Percentiles rank a stretch among this genome's conserved stretches.
phyloP scores from a whole-genome alignment of 2,888 invertebrate genomes.

The Tricholauxania praeusta region DNA sequence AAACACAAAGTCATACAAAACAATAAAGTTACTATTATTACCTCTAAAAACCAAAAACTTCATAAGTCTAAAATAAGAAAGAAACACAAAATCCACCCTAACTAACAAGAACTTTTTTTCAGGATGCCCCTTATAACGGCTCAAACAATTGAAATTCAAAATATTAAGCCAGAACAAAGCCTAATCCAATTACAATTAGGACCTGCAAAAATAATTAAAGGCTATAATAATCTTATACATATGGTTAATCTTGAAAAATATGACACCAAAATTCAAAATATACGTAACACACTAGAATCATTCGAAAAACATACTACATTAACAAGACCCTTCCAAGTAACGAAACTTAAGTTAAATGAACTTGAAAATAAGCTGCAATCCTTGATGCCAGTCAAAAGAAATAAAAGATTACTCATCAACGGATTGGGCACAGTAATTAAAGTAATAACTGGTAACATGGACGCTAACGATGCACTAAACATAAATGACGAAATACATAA shows the following conservation, averaged over 20 bases:
- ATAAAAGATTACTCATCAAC: constrained; percentile 39
- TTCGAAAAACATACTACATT: background rate
- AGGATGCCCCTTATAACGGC: background rate
- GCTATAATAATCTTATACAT: background rate
- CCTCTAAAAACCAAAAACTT: constrained; percentile 41
- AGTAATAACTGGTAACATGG: constrained; percentile 45
- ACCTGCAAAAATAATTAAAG: background rate
- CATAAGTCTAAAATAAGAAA: constrained; percentile 40
- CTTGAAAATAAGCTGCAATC: constrained; percentile 28
- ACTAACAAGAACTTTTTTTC: background rate
- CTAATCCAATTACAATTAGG: background rate
- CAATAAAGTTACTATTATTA: constrained; percentile 35
- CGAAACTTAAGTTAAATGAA: constrained; percentile 37
- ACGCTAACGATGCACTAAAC: constrained; percentile 31
- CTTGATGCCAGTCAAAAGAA: constrained; percentile 27
- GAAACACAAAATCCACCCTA: background rate
- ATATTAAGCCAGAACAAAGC: background rate
- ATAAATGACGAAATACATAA: constrained; percentile 12
- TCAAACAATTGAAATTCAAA: constrained; percentile 13
- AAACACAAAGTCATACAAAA: constrained; percentile 37
- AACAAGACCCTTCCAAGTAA: constrained; percentile 17
- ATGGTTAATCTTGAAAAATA: background rate
- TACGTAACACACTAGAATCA: too few species aligned
- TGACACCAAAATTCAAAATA: background rate
- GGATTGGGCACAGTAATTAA: constrained; percentile 40